Base-by-base conservation (phyloP, 2,888 invertebrate species). In the Carterocephalus palaemon region DNA sequence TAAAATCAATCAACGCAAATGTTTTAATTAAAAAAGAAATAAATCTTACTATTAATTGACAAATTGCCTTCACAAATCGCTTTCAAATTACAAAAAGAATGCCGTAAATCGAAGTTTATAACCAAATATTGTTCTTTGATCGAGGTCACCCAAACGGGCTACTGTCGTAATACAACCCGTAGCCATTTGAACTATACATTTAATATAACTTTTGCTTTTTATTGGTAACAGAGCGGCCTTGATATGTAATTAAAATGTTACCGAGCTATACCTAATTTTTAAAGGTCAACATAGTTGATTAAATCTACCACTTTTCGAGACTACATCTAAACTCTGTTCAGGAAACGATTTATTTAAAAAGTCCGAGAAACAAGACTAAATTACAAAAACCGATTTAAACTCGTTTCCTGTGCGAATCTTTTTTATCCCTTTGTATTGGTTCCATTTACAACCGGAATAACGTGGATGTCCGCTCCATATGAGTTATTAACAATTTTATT, bases 381-480 rank as follows among this genome's bases (percentile, higher is more conserved):
- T 43, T 37, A 4, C 31, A 59, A 63, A 64, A 66, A 61, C 62
- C 55, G 54, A 56, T 60, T 62, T n/a, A 8, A 65, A 64, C 60
- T 63, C 57, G 62, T 65, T 71, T 78, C 73, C 74, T 66, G 26
- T 46, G 38, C 32, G 38, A 38, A 46, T 28, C 19, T 40, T 60
- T 57, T 45, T 45, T 17, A 41, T 33, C 23, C 31, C 17, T 36
- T 19, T 28, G 8, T 15, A 9, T 29, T 12, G 8, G 31, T 61
- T 64, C 66, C 64, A 58, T 63, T 61, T 43, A 51, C 54, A 62
- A 70, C 70, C 66, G 67, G 71, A 67, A 67, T 67, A 66, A 61
- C 72, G 55, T 65, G 59, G 49, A 68, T 72, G 69, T 72, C 72
- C 74, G 69, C 24, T 33, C 20, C 26, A 33, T 43, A 45, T 29